A percentile compares a stretch with the other conserved stretches of the same genome.
These are phyloP conservation scores for Scrobipalpa costella DNA, from an alignment of 2,888 invertebrate species.

Conservation along the genomic window DNA sequence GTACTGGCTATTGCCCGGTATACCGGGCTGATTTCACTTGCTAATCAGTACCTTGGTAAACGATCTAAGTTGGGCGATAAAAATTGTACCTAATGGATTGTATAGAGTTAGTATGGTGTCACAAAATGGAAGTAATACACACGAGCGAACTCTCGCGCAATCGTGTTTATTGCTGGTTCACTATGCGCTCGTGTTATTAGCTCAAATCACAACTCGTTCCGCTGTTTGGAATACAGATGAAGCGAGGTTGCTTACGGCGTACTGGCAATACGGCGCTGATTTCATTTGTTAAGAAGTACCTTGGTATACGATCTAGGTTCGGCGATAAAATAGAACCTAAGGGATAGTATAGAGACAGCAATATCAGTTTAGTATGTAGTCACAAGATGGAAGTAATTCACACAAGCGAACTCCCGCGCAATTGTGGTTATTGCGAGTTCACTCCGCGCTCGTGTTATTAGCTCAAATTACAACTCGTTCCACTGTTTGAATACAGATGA, in stretches of 20 bases:
- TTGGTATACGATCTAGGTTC: too few relatives aligned
- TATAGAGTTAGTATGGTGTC: too few relatives aligned
- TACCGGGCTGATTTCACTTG: constrained; percentile 16
- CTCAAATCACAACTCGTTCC: constrained; percentile 26
- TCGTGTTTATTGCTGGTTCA: constrained; percentile 29
- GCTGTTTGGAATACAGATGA: constrained; percentile 27
- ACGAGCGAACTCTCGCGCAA: constrained; percentile 24
- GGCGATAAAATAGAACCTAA: too few relatives aligned
- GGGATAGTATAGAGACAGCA: too few relatives aligned
- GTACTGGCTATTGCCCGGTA: too few relatives aligned
- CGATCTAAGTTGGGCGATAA: too few relatives aligned
- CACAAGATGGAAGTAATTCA: constrained; percentile 30
- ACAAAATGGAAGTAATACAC: too few relatives aligned
- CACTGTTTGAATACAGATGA: constrained; percentile 26
- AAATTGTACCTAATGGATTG: too few relatives aligned
- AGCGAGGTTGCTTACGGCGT: constrained; percentile 19
- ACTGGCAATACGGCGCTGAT: constrained; percentile 16
- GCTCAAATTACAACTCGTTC: constrained; percentile 27
- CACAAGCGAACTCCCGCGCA: constrained; percentile 26
- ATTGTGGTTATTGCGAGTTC: constrained; percentile 28
- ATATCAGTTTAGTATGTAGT: constrained; percentile 18
- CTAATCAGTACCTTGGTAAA: too few relatives aligned
- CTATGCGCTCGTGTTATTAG: constrained; percentile 28
- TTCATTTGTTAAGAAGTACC: constrained; percentile 8
- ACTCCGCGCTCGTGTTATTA: constrained; percentile 28